These are phyloP conservation scores for Dynastes tityus DNA, from an alignment of 2,888 invertebrate genomes.

Conservation along the genomic window DNA sequence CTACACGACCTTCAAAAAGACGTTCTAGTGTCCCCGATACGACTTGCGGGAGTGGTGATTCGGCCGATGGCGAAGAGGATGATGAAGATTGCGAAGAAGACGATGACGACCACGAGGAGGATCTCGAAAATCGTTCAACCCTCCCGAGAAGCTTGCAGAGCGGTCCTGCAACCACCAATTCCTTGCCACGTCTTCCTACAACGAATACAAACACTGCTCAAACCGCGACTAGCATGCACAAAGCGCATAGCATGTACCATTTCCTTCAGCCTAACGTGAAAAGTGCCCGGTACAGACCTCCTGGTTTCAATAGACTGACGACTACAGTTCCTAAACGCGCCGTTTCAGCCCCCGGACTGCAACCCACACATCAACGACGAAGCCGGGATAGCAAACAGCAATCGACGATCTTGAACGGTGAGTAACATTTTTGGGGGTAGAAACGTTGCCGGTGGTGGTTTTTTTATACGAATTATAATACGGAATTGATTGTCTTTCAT, in stretches of 20 bases:
- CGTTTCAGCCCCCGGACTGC: conserved; percentile 83
- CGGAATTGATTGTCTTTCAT: conserved; percentile 28
- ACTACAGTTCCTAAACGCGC: conserved; percentile 79
- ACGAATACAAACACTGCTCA: conserved; percentile 68
- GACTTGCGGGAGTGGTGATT: conserved; percentile 70
- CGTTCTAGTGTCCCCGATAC: conserved; percentile 76
- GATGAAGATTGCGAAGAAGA: conserved; percentile 71
- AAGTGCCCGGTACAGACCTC: conserved; percentile 90
- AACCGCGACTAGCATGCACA: conserved; percentile 71
- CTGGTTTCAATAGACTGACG: conserved; percentile 80
- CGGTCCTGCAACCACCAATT: conserved; percentile 79
- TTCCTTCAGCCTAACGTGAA: conserved; percentile 80
- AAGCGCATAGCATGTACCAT: conserved; percentile 78
- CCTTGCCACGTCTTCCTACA: conserved; percentile 83
- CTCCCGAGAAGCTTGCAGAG: conserved; percentile 77
- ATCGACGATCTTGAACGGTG: conserved; percentile 73
- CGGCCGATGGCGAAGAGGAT: conserved; percentile 73
- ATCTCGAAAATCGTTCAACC: conserved; percentile 73
- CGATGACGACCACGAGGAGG: conserved; percentile 62
- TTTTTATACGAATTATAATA: neutral
- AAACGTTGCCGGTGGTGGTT: conserved; percentile 14
- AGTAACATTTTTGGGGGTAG: conserved; percentile 66
- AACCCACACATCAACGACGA: conserved; percentile 76
- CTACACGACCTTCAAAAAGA: conserved; percentile 66
- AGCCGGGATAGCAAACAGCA: conserved; percentile 69